Conservation (phyloP, 2,797 vertebrate species). For the Aratinga solstitialis region DNA sequence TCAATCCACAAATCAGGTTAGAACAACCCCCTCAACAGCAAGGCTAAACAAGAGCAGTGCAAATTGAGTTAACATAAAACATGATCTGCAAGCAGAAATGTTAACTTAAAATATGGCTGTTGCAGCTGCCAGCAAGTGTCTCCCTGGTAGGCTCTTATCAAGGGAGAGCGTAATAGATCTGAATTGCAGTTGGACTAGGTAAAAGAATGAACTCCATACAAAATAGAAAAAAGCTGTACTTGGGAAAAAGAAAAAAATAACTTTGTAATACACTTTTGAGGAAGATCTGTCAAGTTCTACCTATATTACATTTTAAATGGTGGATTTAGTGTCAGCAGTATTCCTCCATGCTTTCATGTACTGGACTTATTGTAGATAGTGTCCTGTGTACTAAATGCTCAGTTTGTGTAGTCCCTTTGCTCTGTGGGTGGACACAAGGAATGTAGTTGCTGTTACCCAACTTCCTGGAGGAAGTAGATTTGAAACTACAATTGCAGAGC, state of each 20-base stretch:
- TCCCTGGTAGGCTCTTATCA: not conserved
- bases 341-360: not conserved
- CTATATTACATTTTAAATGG: not conserved
- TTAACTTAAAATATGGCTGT: not conserved
- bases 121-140: not conserved
- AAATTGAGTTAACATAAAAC: constrained; percentile 28
- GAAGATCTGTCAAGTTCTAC: not conserved
- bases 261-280: not conserved
- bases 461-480: not conserved
- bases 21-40: not conserved
- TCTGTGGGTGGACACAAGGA: not conserved
- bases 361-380: not conserved
- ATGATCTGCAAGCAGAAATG: not conserved
- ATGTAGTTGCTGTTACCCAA: not conserved
- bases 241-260: not conserved
- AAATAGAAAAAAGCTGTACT: not conserved
- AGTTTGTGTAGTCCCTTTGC: not conserved
- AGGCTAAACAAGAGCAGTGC: not conserved
- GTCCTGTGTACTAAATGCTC: not conserved
- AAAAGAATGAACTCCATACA: not conserved
- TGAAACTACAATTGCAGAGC: not conserved
- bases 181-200: not conserved
- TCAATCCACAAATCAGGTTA: constrained; percentile 4
- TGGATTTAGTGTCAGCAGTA: not conserved
- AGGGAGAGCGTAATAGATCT: not conserved